Evolutionary conservation across 2,888 invertebrate species (phyloP), one percentile per base, ranked within the genome.

Genomic region (Campoletis raptor): DNA sequence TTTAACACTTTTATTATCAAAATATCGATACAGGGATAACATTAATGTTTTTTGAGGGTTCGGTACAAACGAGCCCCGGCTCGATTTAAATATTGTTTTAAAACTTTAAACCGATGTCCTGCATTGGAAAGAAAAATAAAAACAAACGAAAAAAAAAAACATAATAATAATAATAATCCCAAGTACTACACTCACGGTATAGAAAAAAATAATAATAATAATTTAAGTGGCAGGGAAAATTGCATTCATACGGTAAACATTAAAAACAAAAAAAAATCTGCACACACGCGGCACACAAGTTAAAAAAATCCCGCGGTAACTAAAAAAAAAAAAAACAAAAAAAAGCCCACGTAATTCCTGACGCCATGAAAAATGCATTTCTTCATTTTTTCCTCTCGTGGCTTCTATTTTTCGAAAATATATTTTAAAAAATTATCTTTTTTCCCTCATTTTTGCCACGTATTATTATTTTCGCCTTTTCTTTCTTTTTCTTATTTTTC

Each of bases 21-120:
- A 81, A 81, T 67, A 67, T 81, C 64, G 66, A 24, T 79, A 54
- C 66, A 54, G 24, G 73, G 66, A 73, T 54, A 81, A 81, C 73
- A 66, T 73, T 21, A 24, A 69, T 78, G 54, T 78, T 12, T 12
- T 36, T 73, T 74, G 42, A 30, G 40, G 67, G 24, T 15, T 70
- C 18, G 18, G 18, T 52, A 69, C 45, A 54, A 45, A 48, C 18
- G 76, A 76, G 42, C 42, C 30, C 52, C 57, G 73, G 61, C 48
- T 77, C 66, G 66, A 42, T 10, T 12, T 36, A 18, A 66, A 57
- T 67, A 54, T 48, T 61, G 36, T 42, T 36, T n/a, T 40, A 21
- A 64, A 66, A 52, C 24, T 18, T 52, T 52, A 37, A n/a, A 15
- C 12, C 48, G 77, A 66, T 77, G 36, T 52, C 37, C 36, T 48